These are phyloP conservation scores for Drosophila quadrilineata DNA, from an alignment of 1,140 invertebrate genomes.

Conservation along the genomic window DNA sequence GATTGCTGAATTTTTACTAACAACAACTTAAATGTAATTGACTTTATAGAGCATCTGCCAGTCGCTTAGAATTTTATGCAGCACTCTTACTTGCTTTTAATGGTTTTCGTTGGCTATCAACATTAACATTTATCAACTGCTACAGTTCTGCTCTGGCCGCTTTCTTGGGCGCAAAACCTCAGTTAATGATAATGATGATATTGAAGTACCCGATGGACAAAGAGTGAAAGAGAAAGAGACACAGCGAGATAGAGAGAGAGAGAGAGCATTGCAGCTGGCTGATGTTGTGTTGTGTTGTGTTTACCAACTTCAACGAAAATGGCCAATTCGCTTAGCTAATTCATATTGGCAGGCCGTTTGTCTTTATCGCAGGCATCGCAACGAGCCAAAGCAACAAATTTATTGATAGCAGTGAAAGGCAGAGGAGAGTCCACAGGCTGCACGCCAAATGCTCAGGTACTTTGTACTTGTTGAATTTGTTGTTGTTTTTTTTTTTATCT, in stretches of 20 bases:
- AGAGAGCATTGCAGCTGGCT: background rate
- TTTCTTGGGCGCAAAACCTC: slow-evolving; percentile 52
- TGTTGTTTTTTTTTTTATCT: background rate
- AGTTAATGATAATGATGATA: slow-evolving; percentile 79
- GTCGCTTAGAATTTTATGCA: background rate
- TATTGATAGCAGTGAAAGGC: slow-evolving; percentile 78
- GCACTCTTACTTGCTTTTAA: slow-evolving; percentile 1
- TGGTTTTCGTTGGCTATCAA: slow-evolving; percentile 62
- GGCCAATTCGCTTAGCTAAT: slow-evolving; percentile 78
- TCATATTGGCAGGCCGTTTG: slow-evolving; percentile 76
- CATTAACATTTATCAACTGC: slow-evolving; percentile 78
- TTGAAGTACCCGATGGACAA: slow-evolving; percentile 30
- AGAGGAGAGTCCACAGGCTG: slow-evolving; percentile 38
- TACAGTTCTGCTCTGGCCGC: slow-evolving; percentile 56
- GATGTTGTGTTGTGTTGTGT: slow-evolving; percentile 31
- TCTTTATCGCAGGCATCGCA: slow-evolving; percentile 68
- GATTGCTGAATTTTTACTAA: no score
- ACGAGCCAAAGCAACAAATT: slow-evolving; percentile 54
- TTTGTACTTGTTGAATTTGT: slow-evolving; percentile 21
- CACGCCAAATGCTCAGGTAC: slow-evolving; percentile 14
- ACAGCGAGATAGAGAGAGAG: background rate
- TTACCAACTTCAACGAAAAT: slow-evolving; percentile 73
- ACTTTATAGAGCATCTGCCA: background rate
- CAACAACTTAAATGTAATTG: no score
- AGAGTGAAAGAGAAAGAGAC: background rate